phyloP scores from a whole-genome alignment of 2,797 vertebrate genomes.

The Dromococcyx pavoninus region DNA sequence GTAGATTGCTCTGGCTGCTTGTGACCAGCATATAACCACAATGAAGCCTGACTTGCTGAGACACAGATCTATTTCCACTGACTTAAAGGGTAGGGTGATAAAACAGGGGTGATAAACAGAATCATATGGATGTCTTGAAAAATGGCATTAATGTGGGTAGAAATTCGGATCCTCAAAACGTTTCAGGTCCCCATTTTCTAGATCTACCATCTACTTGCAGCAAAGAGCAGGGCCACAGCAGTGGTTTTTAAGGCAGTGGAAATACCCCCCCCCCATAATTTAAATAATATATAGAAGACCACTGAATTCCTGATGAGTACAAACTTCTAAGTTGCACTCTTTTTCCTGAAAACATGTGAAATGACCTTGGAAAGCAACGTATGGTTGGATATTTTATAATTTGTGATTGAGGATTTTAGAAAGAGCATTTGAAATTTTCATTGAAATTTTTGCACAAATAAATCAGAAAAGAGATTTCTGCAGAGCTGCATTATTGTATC shows the following conservation, averaged over 20 bases:
- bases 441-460: neutral
- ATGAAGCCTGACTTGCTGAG: fast-evolving
- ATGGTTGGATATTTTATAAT: neutral
- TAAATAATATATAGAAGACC: neutral
- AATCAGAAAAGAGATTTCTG: neutral
- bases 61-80: neutral
- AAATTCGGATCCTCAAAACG: neutral
- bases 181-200: neutral
- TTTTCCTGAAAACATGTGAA: neutral
- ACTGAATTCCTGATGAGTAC: neutral
- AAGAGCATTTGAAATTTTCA: neutral
- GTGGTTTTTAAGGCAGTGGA: neutral
- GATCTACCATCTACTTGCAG: neutral
- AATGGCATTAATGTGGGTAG: neutral
- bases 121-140: neutral
- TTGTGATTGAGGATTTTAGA: neutral
- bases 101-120: neutral
- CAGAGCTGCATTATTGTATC: neutral
- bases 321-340: neutral
- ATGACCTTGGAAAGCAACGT: neutral
- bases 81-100: neutral
- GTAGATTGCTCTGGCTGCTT: neutral
- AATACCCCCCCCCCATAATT: too few species aligned
- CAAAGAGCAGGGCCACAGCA: neutral
- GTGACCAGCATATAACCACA: neutral